These are phyloP conservation scores for Anniella stebbinsi DNA, from an alignment of 2,797 vertebrate species.

Conservation along the genomic window DNA sequence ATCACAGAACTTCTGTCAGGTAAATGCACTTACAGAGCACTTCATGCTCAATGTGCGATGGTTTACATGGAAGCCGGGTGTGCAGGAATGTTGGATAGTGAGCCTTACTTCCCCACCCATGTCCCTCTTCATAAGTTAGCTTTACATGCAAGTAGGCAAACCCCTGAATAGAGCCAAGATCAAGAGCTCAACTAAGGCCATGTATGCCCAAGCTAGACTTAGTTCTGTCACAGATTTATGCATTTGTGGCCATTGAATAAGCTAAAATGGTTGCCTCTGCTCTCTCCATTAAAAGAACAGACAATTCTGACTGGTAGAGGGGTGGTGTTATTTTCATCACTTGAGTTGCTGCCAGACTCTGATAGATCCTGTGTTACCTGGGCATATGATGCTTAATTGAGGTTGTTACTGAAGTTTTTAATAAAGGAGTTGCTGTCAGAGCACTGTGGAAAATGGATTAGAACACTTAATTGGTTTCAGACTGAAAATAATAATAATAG, in stretches of 20 bases:
- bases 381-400: not conserved
- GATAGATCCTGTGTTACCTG: not conserved
- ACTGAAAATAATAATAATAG: not conserved
- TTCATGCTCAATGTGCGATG: too few relatives aligned
- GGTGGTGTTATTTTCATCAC: too few relatives aligned
- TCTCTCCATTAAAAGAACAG: not conserved
- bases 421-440: not conserved
- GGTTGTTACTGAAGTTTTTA: not conserved
- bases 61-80: too few relatives aligned
- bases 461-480: not conserved
- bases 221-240: not conserved
- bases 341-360: too few relatives aligned
- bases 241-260: not conserved
- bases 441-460: not conserved
- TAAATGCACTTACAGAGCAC: too few relatives aligned
- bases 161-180: not conserved
- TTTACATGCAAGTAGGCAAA: too few relatives aligned
- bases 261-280: not conserved
- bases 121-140: too few relatives aligned
- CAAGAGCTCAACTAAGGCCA: not conserved
- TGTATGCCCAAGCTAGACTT: not conserved
- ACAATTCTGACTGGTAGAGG: not conserved
- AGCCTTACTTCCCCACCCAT: too few relatives aligned
- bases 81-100: too few relatives aligned
- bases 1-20: too few relatives aligned